Base-by-base conservation (phyloP, 2,113 vertebrate species). In the Alouatta palliata region DNA sequence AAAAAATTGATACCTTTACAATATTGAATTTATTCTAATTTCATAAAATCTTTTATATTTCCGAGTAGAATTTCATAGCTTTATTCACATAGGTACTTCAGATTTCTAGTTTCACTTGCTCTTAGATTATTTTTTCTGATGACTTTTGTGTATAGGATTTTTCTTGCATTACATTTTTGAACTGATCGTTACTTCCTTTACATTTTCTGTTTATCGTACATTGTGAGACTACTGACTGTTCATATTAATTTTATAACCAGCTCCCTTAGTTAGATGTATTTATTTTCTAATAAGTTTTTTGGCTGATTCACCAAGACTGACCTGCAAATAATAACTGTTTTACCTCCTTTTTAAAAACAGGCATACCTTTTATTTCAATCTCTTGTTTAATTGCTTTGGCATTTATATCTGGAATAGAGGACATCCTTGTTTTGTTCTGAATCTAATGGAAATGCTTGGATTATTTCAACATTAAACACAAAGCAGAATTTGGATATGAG, bases 21-120 rank as follows among this genome's bases (percentile, higher is more conserved):
- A 83, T 95, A 97, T 56, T 83, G 58, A 86, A 89, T 95, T 94
- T 96, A 71, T 96, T 95, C 90, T 86, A 58, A 87, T 58, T 86
- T 43, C 61, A 93, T 95, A 95, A 97, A 88, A 52, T 88, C 61
- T 75, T 93, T 92, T 43, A 66, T 90, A 40, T 79, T 87, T 97
- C 73, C 92, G 35, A 83, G 83, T 52, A 64, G 54, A 75, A 66
- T 66, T 71, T 86, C 61, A 56, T 32, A 52, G 64, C n/a, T 88
- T 91, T 95, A 76, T 87, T 97, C 47, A 58, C 71, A 17, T 19
- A 64, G 10, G 3, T 68, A 16, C 56, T 91, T 95, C 70, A 76
- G 32, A 68, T 92, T 96, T 95, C 92, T 93, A 30, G 45, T 95
- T 89, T 94, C 84, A 32, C 54, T 84, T 90, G 10, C 56, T 86